Evolutionary conservation across 2,888 invertebrate genomes (phyloP), one percentile per base, ranked within the genome.

Genomic region (Diadromus collaris): DNA sequence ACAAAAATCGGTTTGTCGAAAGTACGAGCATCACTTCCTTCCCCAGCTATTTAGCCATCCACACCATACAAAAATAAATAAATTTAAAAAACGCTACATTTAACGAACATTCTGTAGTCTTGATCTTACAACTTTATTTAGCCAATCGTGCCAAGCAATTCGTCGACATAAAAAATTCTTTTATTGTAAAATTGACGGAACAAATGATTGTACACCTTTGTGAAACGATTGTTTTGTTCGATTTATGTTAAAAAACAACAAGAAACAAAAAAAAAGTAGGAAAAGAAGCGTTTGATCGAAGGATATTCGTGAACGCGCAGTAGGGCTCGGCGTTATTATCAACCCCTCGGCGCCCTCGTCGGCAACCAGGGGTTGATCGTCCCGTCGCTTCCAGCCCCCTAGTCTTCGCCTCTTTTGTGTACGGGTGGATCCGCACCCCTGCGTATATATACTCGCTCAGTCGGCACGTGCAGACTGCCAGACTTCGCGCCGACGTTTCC

Each of bases 381-480:
- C 38, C 10, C 46, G 54, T 51, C 56, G 54, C 34, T 74, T 74
- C 67, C 27, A 67, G 38, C 67, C 65, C 65, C 60, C 60, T 64
- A 24, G 21, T 60, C 48, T 38, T 61, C 61, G 24, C n/a, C 61
- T 48, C 27, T 13, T 19, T 56, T 41, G 56, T 58, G 56, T 58
- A 69, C 46, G 60, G 73, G 46, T 32, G 41, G 21, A 38, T 38
- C 63, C 54, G 13, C 63, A 60, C 21, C 27, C 61, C 61, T 6
- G 48, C 65, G 44, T 60, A 13, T n/a, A 34, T 13, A 44, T 21
- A 34, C n/a, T 19, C 24, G 24, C 69, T 16, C 16, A 19, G 29
- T 48, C 9, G 48, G 38, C 76, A 67, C 71, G 76, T 76, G 71
- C 67, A 71, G 65, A 41, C 9, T 54, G 51, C 44, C 27, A 67